These are phyloP conservation scores for Rhincodon typus DNA, from an alignment of 2,797 vertebrate species.

Conservation along the genomic window DNA sequence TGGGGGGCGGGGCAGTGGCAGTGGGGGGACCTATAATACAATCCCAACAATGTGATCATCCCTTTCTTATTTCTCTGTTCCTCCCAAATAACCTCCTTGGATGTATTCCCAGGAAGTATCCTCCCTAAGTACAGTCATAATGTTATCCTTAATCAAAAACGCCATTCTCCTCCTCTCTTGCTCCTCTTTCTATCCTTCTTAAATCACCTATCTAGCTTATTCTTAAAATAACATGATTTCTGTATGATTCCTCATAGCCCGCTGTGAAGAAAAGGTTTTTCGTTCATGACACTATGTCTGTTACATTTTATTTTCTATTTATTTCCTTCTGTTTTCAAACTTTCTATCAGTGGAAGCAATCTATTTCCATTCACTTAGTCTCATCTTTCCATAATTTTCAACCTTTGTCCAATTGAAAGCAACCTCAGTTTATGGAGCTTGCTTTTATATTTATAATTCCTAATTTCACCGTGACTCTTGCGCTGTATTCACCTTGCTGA, in stretches of 20 bases:
- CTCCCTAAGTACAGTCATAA: too few species aligned
- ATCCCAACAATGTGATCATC: too few species aligned
- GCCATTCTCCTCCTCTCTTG: too few species aligned
- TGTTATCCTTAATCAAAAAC: too few species aligned
- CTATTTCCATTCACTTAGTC: neutral
- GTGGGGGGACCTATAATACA: too few species aligned
- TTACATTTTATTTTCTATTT: neutral
- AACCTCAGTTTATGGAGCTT: neutral
- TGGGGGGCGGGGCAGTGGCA: too few species aligned
- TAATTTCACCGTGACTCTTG: neutral
- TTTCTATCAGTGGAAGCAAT: neutral
- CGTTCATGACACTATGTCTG: rapidly evolving
- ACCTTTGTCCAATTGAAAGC: neutral
- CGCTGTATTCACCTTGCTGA: neutral
- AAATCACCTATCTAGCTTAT: too few species aligned
- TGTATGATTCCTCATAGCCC: neutral
- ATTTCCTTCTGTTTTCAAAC: neutral
- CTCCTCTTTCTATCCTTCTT: too few species aligned
- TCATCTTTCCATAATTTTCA: neutral
- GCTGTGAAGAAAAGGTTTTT: neutral
- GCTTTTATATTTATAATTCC: neutral
- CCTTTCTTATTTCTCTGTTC: too few species aligned
- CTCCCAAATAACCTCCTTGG: too few species aligned
- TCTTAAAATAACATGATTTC: too few species aligned
- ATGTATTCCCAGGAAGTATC: too few species aligned